These are phyloP conservation scores for Trachelus troglodyta DNA, from an alignment of 2,888 invertebrate genomes.

Conservation along the genomic window DNA sequence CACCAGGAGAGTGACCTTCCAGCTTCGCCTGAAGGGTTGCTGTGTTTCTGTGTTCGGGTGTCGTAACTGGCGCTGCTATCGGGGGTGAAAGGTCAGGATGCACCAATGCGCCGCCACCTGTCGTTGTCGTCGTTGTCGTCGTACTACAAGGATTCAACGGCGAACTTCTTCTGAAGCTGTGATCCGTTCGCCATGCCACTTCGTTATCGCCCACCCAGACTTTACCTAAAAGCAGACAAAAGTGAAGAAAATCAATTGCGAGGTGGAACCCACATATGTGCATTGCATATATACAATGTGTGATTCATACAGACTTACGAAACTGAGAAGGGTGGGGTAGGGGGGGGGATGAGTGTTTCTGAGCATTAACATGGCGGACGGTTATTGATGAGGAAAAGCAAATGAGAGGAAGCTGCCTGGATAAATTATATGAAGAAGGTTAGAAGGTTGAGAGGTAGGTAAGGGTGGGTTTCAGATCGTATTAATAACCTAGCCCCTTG, in stretches of 20 bases:
- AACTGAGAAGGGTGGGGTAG: too few species aligned
- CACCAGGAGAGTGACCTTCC: conserved; percentile 57
- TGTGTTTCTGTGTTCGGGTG: conserved; percentile 59
- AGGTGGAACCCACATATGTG: not conserved
- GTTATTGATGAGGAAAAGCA: conserved; percentile 29
- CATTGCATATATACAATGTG: not conserved
- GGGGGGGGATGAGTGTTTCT: conserved; percentile 20
- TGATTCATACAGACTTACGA: not conserved
- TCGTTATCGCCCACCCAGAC: conserved; percentile 62
- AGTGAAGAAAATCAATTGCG: not conserved
- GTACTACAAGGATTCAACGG: conserved; percentile 44
- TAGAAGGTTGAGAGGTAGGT: conserved; percentile 14
- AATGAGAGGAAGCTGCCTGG: conserved; percentile 24
- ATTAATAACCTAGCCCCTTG: conserved; percentile 20
- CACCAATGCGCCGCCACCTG: conserved; percentile 48
- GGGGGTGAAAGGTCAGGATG: conserved; percentile 63
- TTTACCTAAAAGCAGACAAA: conserved; percentile 49
- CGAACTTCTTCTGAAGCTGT: conserved; percentile 56
- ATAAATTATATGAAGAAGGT: conserved; percentile 12
- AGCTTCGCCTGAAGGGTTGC: conserved; percentile 57
- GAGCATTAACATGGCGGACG: conserved; percentile 34
- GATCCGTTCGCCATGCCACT: conserved; percentile 60
- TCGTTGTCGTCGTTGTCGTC: conserved; percentile 43
- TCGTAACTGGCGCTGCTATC: conserved; percentile 54
- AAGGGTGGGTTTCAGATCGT: conserved; percentile 20